Base-by-base conservation (phyloP, 2,797 vertebrate genomes). In the Aldrovandia affinis region DNA sequence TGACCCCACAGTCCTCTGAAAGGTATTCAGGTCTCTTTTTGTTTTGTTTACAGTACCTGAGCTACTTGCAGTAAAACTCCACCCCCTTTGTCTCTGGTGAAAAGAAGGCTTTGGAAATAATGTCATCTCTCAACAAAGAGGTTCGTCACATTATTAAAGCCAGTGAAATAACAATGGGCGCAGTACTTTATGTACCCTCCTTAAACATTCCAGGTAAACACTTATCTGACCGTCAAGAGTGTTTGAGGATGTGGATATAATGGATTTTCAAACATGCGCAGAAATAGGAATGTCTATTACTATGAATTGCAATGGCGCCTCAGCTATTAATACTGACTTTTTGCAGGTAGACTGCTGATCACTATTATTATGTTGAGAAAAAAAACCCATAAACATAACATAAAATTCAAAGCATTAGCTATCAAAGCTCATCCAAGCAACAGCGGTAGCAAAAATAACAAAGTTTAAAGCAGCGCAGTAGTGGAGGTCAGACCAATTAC, bases 1-100 rank as follows among this genome's bases (percentile, higher is more conserved):
- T 88, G 91, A 89, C 86, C 50, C 77, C 83, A 81, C 92, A 88
- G 91, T 91, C 88, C 85, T 90, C 92, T 89, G 89, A 86, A 89
- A 86, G 85, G 88, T 88, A 85, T 90, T 91, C 22, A 63, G 36
- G 36, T 68, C 50, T 65, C 42, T 82, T 78, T 33, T 57, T 61
- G 81, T 81, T 52, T 73, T 79, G 85, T 42, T 57, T 47, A 81
- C n/a, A 83, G 54, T 42, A 33, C 82, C 28, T 22, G 73, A 82
- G 78, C 39, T 14, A 30, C 44, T 47, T 25, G 8, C 52, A 83
- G 80, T 61, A 82, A 77, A 75, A 82, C 83, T 73, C 68, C 77
- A 84, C 84, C 61, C n/a, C n/a, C 25, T 52, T 36, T 57, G 54
- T 2, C n/a, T 80, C 82, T 54, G 63, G 28, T 59, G 52, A 75